Evolutionary conservation across 1,140 invertebrate genomes (phyloP), one percentile per base, ranked within the genome.

Genomic region (Chionoecetes opilio): DNA sequence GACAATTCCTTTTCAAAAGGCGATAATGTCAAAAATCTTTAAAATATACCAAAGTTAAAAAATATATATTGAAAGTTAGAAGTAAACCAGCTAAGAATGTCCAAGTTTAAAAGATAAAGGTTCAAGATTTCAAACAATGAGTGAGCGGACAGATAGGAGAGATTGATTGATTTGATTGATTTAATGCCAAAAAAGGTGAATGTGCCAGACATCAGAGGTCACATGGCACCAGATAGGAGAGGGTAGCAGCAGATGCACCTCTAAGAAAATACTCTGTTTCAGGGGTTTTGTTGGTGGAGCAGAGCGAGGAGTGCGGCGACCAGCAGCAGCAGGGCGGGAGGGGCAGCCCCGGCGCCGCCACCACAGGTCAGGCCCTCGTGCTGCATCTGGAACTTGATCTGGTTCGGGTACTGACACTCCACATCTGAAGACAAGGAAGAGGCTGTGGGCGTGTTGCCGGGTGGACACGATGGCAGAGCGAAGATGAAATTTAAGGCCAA

Each of bases 311-410:
- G 8, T 5, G 34, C n/a, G 8, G 82, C 32, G 3, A 21, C 21
- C 31, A 91, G 14, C 31, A 94, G 88, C 29, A 91, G 31, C 6
- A 91, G 14, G 75, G 63, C 91, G 35, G 89, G n/a, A 32, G 94
- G 29, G 9, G 86, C 53, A 29, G 14, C 8, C 82, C 94, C 63
- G 8, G 88, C 94, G 5, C 85, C 84, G 8, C 63, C 94, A 3
- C 85, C 84, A 82, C 94, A 95, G 6, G 41, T 91, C 94, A 95
- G 91, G 63, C 92, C 92, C 9, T 95, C 94, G n/a, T 95, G 94
- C 26, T 29, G 84, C 2, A 95, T 84, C 46, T 91, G 85, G 29
- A 75, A 95, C 41, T 88, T 85, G 35, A 95, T 84, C 41, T 92
- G 90, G 35, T 95, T 84, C 17, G 94, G 94, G 34, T 92, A 95